Conservation (phyloP, 2,113 vertebrate species). For the Cettia cetti region DNA sequence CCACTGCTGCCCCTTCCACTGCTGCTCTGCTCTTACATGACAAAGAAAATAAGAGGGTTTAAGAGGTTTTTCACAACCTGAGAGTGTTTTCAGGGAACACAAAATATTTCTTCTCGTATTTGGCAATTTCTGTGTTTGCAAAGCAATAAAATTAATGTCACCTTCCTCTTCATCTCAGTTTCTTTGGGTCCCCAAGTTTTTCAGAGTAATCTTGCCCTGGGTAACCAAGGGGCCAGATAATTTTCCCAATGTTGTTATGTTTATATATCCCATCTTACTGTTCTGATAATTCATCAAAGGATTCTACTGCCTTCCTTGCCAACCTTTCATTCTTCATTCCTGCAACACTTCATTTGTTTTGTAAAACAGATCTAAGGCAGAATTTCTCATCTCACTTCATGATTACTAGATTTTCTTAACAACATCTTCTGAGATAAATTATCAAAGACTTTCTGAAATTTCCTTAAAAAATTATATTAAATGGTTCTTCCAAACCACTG, state of each 20-base stretch:
- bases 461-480: neutral
- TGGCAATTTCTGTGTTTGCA: neutral
- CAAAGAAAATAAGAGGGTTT: neutral
- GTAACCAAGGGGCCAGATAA: neutral
- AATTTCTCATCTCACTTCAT: neutral
- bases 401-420: neutral
- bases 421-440: neutral
- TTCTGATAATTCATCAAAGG: neutral
- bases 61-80: neutral
- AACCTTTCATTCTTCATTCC: neutral
- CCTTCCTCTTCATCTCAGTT: neutral
- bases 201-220: rapidly evolving
- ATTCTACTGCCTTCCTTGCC: neutral
- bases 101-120: neutral
- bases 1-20: neutral
- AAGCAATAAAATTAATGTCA: neutral
- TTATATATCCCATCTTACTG: neutral
- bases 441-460: neutral
- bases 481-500: neutral
- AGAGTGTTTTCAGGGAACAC: neutral
- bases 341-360: neutral
- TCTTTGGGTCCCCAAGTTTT: neutral
- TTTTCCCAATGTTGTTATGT: neutral
- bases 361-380: neutral
- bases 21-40: neutral